These are phyloP conservation scores for Sinocyclocheilus anophthalmus DNA, from an alignment of 2,113 vertebrate species.

Conservation along the genomic window DNA sequence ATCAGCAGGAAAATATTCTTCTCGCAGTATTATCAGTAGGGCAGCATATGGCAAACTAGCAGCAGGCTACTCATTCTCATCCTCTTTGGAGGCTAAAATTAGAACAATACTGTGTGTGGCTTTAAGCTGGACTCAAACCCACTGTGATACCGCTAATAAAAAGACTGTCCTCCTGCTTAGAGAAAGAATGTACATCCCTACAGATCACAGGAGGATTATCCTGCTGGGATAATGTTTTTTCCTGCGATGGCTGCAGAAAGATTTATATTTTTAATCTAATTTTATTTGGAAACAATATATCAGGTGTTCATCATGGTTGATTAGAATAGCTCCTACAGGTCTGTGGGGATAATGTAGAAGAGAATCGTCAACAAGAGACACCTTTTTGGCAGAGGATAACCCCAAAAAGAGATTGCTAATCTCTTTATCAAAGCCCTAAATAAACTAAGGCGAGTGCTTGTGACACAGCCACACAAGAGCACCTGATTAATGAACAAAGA, in stretches of 20 bases:
- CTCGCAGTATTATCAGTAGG: constrained; percentile 87
- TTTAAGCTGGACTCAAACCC: constrained; percentile 79
- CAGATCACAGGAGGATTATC: constrained; percentile 49
- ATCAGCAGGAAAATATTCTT: constrained; percentile 83
- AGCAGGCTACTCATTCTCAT: constrained; percentile 97
- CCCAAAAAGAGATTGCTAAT: constrained; percentile 67
- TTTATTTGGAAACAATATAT: constrained; percentile 40
- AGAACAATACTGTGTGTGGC: constrained; percentile 88
- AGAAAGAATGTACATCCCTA: constrained; percentile 43
- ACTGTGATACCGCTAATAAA: constrained; percentile 77
- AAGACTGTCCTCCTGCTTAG: constrained; percentile 40
- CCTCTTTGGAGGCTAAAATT: constrained; percentile 99
- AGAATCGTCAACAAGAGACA: constrained; percentile 9
- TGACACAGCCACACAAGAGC: constrained; percentile 64
- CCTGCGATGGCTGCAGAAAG: constrained; percentile 26
- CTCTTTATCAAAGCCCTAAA: constrained; percentile 81
- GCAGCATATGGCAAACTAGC: constrained; percentile 93
- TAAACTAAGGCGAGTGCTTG: constrained; percentile 65
- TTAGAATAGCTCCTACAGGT: constrained; percentile 4
- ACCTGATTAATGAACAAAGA: constrained; percentile 63
- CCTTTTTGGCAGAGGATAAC: constrained; percentile 63
- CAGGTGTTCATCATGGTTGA: not conserved
- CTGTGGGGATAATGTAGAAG: constrained; percentile 17
- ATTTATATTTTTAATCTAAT: constrained; percentile 48
- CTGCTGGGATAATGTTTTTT: constrained; percentile 37